A percentile compares a stretch with the other conserved stretches of the same genome.
These are phyloP conservation scores for Plebejus argus DNA, from an alignment of 2,888 invertebrate species.

Conservation along the genomic window DNA sequence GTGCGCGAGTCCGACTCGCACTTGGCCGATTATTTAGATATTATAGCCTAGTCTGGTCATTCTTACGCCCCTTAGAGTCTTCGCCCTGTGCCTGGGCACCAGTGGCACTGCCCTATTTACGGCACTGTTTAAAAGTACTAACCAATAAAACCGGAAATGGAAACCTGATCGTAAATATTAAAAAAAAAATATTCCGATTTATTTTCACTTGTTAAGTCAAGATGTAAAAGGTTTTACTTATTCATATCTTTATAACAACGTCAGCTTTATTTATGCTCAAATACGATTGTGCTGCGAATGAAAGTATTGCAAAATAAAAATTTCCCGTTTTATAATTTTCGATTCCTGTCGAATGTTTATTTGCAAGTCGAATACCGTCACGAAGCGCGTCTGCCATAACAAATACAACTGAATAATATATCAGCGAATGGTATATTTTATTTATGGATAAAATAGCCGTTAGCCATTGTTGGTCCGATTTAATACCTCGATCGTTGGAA, in stretches of 20 bases:
- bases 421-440: neutral
- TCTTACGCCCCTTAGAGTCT: no score
- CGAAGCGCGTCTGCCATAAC: slow-evolving; percentile 37
- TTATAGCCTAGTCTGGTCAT: no score
- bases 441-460: neutral
- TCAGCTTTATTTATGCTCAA: slow-evolving; percentile 21
- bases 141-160: neutral
- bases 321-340: slow-evolving; percentile 32
- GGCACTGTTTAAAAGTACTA: no score
- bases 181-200: slow-evolving; percentile 21
- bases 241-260: slow-evolving; percentile 25
- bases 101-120: no score
- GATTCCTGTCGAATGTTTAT: slow-evolving; percentile 36
- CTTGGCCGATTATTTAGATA: no score
- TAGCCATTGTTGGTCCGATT: neutral
- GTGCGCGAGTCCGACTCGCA: no score
- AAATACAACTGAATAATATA: slow-evolving; percentile 38
- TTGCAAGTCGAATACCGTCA: slow-evolving; percentile 32
- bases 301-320: slow-evolving; percentile 33
- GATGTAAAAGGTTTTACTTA: slow-evolving; percentile 26
- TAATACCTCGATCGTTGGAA: no score
- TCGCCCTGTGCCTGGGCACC: no score
- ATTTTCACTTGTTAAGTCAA: slow-evolving; percentile 21
- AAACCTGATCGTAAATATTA: slow-evolving; percentile 3
- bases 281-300: neutral